Evolutionary conservation across 2,888 invertebrate genomes (phyloP), one percentile per base, ranked within the genome.

Genomic region (Lacanobia oleracea): DNA sequence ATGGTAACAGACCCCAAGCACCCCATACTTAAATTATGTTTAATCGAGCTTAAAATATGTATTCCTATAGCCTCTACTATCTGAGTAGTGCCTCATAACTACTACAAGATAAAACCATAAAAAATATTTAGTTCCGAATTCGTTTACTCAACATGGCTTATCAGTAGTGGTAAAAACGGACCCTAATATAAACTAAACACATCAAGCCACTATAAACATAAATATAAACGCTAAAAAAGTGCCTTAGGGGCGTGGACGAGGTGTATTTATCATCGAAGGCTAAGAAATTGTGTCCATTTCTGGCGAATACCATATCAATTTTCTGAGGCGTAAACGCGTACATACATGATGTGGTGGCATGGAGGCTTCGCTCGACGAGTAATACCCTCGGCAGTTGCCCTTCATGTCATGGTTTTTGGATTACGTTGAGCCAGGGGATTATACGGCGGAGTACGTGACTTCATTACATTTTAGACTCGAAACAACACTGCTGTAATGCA

Each of bases 361-460:
- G 6, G 48, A 71, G 45, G 63, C 61, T 51, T 9, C 54, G 48
- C 40, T 81, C 63, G 65, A 50, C 69, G 51, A 57, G 67, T 76
- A 71, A 75, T 82, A 75, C 75, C 70, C 63, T 53, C n/a, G 68
- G 50, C 67, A 65, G 66, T 73, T 66, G 73, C 66, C 76, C 77
- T 71, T 75, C 56, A 75, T 72, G 59, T 73, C 67, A 77, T 77
- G 66, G 59, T 67, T 48, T 72, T 75, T 27, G 69, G 75, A 84
- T 82, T 78, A 82, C 78, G 8, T 50, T 72, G 64, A 78, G 70
- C 82, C 57, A 50, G 57, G 66, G 77, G 84, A 84, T 86, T 85
- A 85, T 63, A 67, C 45, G 65, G 53, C 50, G 33, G 53, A 78
- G 53, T 82, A 85, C 85, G 86, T 86, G 85, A 85, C 81, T 78